Conservation (phyloP, 1,140 invertebrate genomes). For the Drosophila chauvacae region DNA sequence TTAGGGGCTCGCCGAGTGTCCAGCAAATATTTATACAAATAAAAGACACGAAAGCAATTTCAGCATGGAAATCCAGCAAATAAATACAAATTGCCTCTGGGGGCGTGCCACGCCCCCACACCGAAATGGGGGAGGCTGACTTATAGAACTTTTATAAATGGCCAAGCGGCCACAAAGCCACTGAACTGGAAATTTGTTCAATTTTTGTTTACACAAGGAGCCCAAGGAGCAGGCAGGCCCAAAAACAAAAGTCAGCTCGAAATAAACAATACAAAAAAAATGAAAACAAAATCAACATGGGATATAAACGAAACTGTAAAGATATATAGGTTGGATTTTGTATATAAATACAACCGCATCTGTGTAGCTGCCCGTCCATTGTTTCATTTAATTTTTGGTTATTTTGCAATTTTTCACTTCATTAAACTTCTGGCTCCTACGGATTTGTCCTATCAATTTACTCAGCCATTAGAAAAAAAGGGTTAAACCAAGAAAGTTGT, state of each 20-base stretch:
- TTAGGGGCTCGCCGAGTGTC: constrained; percentile 44
- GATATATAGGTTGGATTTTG: constrained; percentile 16
- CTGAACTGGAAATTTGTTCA: constrained; percentile 77
- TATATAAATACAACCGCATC: constrained; percentile 9
- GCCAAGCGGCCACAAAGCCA: constrained; percentile 72
- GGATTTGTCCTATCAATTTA: constrained; percentile 80
- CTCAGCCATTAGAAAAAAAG: constrained; percentile 43
- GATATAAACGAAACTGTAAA: constrained; percentile 4
- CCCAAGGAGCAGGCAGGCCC: constrained; percentile 20
- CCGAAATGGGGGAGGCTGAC: constrained; percentile 11
- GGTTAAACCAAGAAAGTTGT: constrained; percentile 54
- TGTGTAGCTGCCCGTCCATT: constrained; percentile 7
- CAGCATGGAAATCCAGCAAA: constrained; percentile 66
- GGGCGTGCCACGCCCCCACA: constrained; percentile 31
- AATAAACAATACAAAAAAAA: constrained; percentile 12
- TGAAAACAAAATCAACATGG: constrained; percentile 23
- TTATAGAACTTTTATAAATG: constrained; percentile 66
- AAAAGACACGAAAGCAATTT: constrained; percentile 57
- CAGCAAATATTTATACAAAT: constrained; percentile 69
- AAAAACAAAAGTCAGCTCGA: constrained; percentile 20
- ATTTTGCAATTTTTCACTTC: constrained; percentile 82
- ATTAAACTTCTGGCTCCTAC: constrained; percentile 69
- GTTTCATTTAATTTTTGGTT: constrained; percentile 79
- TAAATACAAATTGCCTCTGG: constrained; percentile 71
- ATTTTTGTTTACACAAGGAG: constrained; percentile 71